phyloP scores from a whole-genome alignment of 53 echinoderm and acorn worm species.

The Holothuria scabra region DNA sequence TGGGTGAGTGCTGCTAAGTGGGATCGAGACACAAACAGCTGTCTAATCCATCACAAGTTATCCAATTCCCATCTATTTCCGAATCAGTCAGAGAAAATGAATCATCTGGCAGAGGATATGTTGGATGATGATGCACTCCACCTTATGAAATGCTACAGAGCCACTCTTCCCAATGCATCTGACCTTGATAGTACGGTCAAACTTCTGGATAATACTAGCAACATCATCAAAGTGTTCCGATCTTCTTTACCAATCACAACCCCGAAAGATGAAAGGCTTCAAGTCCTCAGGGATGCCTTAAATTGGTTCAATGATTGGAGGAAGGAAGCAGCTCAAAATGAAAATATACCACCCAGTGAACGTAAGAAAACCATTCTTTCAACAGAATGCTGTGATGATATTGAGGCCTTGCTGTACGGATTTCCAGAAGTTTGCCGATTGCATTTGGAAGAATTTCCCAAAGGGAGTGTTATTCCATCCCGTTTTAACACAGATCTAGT shows the following conservation, averaged over 20 bases:
- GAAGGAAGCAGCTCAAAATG: background rate
- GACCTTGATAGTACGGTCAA: constrained; percentile 32
- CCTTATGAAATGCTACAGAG: constrained; percentile 30
- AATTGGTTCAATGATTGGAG: constrained; percentile 23
- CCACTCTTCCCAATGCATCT: background rate
- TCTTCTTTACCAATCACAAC: background rate
- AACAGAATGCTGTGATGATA: constrained; percentile 37
- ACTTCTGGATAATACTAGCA: constrained; percentile 22
- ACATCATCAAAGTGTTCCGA: constrained; percentile 25
- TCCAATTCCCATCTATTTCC: background rate
- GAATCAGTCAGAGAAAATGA: constrained; percentile 39
- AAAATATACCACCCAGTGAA: background rate
- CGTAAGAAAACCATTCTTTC: constrained; percentile 8
- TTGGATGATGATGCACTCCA: constrained; percentile 29
- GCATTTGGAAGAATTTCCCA: constrained; percentile 24
- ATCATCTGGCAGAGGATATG: constrained; percentile 47
- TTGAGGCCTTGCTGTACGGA: background rate
- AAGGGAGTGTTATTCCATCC: constrained; percentile 5
- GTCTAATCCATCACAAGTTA: constrained; percentile 34
- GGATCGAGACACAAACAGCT: constrained; percentile 28
- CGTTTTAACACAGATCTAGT: constrained; percentile 13
- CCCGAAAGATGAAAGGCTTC: background rate
- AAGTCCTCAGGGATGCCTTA: background rate
- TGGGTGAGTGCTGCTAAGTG: constrained; percentile 30
- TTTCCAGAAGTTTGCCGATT: constrained; percentile 32